These are phyloP conservation scores for Ceratina japonica DNA, from an alignment of 1,140 invertebrate genomes.

Conservation along the genomic window DNA sequence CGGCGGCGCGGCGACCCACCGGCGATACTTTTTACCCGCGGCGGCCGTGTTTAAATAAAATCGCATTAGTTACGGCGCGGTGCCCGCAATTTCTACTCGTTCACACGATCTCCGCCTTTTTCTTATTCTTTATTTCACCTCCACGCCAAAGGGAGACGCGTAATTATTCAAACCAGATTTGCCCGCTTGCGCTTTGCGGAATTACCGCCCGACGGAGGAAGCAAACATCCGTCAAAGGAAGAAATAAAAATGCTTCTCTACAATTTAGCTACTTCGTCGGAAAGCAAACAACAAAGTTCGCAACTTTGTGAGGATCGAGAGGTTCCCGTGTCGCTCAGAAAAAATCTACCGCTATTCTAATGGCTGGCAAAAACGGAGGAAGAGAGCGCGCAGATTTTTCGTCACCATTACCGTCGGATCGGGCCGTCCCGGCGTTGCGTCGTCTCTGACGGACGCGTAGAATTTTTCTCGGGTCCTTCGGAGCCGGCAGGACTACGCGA, in stretches of 20 bases:
- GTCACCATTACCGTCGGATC: conserved; percentile 29
- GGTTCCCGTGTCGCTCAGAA: no score
- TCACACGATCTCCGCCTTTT: not conserved
- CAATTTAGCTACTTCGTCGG: no score
- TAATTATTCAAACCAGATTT: not conserved
- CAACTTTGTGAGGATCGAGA: no score
- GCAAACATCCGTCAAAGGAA: not conserved
- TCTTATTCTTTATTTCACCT: not conserved
- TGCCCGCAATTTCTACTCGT: conserved; percentile 16
- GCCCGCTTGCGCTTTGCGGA: not conserved
- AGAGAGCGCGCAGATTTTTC: conserved; percentile 20
- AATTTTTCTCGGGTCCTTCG: conserved; percentile 54
- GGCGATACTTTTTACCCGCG: conserved; percentile 62
- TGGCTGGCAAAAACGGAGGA: no score
- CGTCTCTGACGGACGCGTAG: conserved; percentile 56
- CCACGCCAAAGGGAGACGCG: not conserved
- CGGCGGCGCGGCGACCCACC: conserved; percentile 43
- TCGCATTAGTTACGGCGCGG: conserved; percentile 18
- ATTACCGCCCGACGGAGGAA: not conserved
- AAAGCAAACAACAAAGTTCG: no score
- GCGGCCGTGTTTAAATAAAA: conserved; percentile 48
- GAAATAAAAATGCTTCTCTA: not conserved
- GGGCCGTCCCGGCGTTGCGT: not conserved
- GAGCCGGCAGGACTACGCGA: conserved; percentile 37
- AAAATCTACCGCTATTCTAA: not conserved